A percentile compares a stretch with the other conserved stretches of the same genome.
Evolutionary conservation across 2,888 invertebrate genomes (phyloP).

Genomic region (Polyploca ridens): DNA sequence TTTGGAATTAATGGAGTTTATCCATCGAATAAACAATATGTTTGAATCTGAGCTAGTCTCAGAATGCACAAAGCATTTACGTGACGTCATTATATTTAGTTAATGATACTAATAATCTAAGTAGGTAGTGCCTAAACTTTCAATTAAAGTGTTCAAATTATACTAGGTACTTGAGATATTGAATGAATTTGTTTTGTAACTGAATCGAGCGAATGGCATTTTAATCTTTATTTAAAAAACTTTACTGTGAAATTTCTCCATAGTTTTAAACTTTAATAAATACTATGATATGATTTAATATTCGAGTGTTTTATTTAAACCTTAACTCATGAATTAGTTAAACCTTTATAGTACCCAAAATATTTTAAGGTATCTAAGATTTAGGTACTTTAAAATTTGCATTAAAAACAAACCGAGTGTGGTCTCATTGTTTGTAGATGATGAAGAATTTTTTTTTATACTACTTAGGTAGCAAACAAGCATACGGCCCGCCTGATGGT

Average conservation of each 20-base stretch:
- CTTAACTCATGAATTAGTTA: background rate
- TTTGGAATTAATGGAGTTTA: too few species aligned
- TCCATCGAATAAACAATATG: background rate
- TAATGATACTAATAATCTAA: background rate
- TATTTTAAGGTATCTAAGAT: too few species aligned
- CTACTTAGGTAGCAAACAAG: too few species aligned
- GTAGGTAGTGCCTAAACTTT: constrained; percentile 23
- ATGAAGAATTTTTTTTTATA: too few species aligned
- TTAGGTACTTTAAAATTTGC: too few species aligned
- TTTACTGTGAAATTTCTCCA: constrained; percentile 2
- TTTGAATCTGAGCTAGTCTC: background rate
- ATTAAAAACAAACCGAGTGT: too few species aligned
- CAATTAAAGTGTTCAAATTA: constrained; percentile 48
- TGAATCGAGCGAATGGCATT: constrained; percentile 9
- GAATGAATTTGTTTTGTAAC: constrained; percentile 10
- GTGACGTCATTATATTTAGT: constrained; percentile 6
- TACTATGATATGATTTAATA: constrained; percentile 10
- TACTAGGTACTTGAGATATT: constrained; percentile 24
- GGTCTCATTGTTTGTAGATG: too few species aligned
- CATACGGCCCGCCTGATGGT: too few species aligned
- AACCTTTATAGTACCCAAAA: too few species aligned
- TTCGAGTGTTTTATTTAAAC: background rate
- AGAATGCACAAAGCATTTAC: background rate
- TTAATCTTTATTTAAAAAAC: constrained; percentile 1
- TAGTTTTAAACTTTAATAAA: constrained; percentile 9